phyloP scores from a whole-genome alignment of 2,888 invertebrate species.

The Rhagium mordax region DNA sequence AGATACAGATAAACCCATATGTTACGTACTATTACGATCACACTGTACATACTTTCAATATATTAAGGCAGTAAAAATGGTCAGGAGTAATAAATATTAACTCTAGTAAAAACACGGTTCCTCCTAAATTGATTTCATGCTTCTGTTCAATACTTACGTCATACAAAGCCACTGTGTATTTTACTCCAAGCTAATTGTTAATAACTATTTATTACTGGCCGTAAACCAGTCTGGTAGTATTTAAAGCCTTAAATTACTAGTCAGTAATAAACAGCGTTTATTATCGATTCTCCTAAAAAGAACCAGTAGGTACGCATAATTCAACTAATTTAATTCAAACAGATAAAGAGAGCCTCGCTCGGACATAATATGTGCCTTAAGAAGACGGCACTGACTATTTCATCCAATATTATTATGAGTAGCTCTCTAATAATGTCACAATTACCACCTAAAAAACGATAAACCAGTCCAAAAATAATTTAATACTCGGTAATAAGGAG shows the following conservation, averaged over 20 bases:
- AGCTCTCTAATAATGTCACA: slow-evolving; percentile 29
- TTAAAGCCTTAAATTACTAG: background rate
- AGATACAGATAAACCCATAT: too few relatives aligned
- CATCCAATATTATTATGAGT: slow-evolving; percentile 10
- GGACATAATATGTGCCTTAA: background rate
- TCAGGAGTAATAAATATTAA: too few relatives aligned
- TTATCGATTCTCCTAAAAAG: background rate
- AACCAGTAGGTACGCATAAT: background rate
- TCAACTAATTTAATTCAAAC: slow-evolving; percentile 16
- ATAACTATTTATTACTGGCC: background rate
- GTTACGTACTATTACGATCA: too few relatives aligned
- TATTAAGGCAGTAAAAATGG: too few relatives aligned
- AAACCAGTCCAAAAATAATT: slow-evolving; percentile 26
- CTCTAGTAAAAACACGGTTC: background rate
- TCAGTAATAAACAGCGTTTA: background rate
- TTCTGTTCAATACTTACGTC: background rate
- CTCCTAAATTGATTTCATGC: background rate
- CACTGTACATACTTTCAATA: too few relatives aligned
- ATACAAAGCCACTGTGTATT: background rate
- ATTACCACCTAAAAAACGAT: slow-evolving; percentile 26
- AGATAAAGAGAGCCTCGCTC: background rate
- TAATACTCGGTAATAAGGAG: slow-evolving; percentile 7
- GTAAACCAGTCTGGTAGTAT: slow-evolving; percentile 6
- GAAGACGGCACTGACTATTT: background rate
- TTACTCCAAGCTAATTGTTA: slow-evolving; percentile 4